A percentile compares a stretch with the other conserved stretches of the same genome.
Evolutionary conservation across 2,888 invertebrate species (phyloP).

Genomic region (Hypomecis atomaria): DNA sequence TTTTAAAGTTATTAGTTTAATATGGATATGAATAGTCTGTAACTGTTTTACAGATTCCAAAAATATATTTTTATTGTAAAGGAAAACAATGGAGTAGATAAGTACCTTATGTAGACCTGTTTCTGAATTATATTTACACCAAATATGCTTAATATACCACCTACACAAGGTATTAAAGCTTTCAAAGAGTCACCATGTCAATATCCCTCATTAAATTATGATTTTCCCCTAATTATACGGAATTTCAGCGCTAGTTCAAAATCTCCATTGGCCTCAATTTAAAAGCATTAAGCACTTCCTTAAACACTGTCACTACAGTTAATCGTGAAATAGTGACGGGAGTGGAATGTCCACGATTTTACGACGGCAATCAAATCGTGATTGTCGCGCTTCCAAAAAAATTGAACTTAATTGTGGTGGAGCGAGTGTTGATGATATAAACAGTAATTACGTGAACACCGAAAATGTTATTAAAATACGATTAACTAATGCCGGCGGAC

Average conservation of each 20-base stretch:
- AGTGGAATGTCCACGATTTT: slow-evolving; percentile 68
- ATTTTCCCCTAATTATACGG: neutral
- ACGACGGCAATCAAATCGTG: slow-evolving; percentile 77
- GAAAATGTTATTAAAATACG: slow-evolving; percentile 82
- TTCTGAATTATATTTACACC: too few relatives aligned
- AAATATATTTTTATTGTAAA: neutral
- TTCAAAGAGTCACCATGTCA: neutral
- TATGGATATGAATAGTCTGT: slow-evolving; percentile 8
- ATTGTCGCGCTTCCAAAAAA: slow-evolving; percentile 80
- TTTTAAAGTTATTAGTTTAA: slow-evolving; percentile 21
- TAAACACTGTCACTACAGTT: slow-evolving; percentile 47
- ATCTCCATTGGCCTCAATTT: slow-evolving; percentile 21
- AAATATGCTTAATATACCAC: too few relatives aligned
- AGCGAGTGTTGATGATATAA: slow-evolving; percentile 80
- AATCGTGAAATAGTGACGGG: slow-evolving; percentile 64
- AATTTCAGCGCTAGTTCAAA: slow-evolving; percentile 5
- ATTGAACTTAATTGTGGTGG: slow-evolving; percentile 76
- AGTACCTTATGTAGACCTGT: too few relatives aligned
- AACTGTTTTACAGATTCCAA: too few relatives aligned
- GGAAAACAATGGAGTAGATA: too few relatives aligned
- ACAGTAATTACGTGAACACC: slow-evolving; percentile 78
- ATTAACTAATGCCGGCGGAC: slow-evolving; percentile 68
- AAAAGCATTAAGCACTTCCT: slow-evolving; percentile 23
- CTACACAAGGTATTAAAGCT: neutral
- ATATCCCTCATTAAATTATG: neutral